Percentiles rank a stretch among this genome's conserved stretches.
Evolutionary conservation across 2,888 invertebrate species (phyloP).

Genomic region (Macropis europaea): DNA sequence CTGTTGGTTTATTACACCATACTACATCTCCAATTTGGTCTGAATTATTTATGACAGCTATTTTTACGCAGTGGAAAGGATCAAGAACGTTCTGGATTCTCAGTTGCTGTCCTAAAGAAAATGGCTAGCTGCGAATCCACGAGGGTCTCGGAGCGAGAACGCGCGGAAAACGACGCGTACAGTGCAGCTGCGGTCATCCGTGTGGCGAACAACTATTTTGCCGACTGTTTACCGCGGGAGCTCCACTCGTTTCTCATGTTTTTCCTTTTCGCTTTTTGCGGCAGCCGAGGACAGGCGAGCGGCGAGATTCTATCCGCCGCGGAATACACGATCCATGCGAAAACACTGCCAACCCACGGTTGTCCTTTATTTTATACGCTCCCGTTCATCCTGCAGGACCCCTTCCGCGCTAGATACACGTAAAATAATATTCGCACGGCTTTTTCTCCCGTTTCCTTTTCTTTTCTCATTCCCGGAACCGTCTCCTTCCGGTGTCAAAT

Average conservation of each 20-base stretch:
- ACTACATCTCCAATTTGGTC: too few relatives aligned
- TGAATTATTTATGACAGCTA: too few relatives aligned
- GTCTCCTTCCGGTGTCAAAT: background rate
- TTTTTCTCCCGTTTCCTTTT: background rate
- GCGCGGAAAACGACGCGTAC: slow-evolving; percentile 17
- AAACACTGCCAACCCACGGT: slow-evolving; percentile 7
- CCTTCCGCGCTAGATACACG: background rate
- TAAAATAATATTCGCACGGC: slow-evolving; percentile 4
- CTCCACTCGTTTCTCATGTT: slow-evolving; percentile 41
- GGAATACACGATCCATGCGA: slow-evolving; percentile 27
- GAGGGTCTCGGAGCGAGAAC: background rate
- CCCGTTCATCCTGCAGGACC: background rate
- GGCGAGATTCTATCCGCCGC: slow-evolving; percentile 49
- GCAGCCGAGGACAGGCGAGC: slow-evolving; percentile 25
- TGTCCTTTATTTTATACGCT: slow-evolving; percentile 1
- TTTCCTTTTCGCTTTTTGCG: slow-evolving; percentile 35
- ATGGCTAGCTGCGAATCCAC: background rate
- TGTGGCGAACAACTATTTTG: slow-evolving; percentile 39
- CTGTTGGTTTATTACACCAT: too few relatives aligned
- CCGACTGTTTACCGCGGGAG: slow-evolving; percentile 49
- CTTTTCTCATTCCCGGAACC: background rate
- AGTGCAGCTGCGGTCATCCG: slow-evolving; percentile 42
- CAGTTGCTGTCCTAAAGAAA: background rate
- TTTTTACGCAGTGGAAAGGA: too few relatives aligned
- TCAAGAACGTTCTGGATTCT: too few relatives aligned